Evolutionary conservation across 2,113 vertebrate genomes (phyloP).

Genomic region (Heptranchias perlo): DNA sequence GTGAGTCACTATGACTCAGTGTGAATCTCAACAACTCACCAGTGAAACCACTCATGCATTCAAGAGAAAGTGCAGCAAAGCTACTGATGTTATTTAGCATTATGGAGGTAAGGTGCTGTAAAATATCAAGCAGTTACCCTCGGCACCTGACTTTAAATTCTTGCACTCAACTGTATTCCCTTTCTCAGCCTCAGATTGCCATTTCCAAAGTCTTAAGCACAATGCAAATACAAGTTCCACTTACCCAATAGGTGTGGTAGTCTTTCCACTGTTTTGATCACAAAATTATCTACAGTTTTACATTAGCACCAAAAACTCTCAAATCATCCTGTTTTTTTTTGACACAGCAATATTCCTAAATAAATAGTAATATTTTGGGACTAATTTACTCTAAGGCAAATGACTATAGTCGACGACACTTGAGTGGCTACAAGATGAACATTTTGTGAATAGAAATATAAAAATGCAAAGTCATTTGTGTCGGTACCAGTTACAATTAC

Average conservation of each 20-base stretch:
- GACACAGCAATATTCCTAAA: not conserved
- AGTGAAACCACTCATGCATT: conserved; percentile 11
- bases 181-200: not conserved
- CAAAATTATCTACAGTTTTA: not conserved
- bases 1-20: conserved; percentile 29
- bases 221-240: not conserved
- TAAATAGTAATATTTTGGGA: not conserved
- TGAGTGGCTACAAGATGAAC: not conserved
- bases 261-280: not conserved
- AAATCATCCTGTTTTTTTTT: not conserved
- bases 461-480: not conserved
- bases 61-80: not conserved
- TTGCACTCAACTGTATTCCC: not conserved
- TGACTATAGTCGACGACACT: not conserved
- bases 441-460: not conserved
- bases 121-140: not conserved
- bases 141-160: conserved; percentile 5
- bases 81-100: conserved; percentile 13
- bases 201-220: not conserved
- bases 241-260: not conserved
- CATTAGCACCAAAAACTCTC: not conserved
- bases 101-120: not conserved
- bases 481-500: not conserved
- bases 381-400: not conserved
- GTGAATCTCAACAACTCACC: conserved; percentile 23